Base-by-base conservation (phyloP, 2,797 vertebrate genomes). In the Liparis tanakae region DNA sequence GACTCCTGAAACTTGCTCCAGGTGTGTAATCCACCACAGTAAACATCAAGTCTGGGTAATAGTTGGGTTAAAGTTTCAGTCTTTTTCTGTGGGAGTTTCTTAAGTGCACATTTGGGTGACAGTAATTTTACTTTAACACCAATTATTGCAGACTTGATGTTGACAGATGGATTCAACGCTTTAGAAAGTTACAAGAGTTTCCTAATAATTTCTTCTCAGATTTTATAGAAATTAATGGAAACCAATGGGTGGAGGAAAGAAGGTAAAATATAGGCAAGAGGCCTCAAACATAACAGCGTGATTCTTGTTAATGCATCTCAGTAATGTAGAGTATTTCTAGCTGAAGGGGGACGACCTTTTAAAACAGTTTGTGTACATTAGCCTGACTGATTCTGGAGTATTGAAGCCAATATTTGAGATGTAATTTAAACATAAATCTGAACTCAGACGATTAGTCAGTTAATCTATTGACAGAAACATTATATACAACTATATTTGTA, bases 141-240 rank as follows among this genome's bases (percentile, higher is more conserved):
- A 14, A 9, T 41, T 7, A n/a, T 4, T 41, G 15, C n/a, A 61
- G 41, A 46, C 30, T 13, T 22, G 6, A 60, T n/a, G 14, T 36
- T 55, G 13, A 25, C 7, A 8, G 58, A 50, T 9, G 7, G 15
- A 43, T 61, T 18, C 2, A 8, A 33, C 10, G 5, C 5, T 51
- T 48, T 9, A 14, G 6, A 39, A 25, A n/a, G 34, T 51, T 63
- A 57, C 25, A 54, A 44, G 25, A 43, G 43, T 41, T 46, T 50
- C 18, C 3, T 37, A 1, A 36, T 39, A 12, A 43, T 10, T 15
- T 43, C 58, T 15, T 43, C 58, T 15, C 37, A 62, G 43, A 41
- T 50, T 41, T 17, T 7, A 30, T 2, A 10, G 18, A 67, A 58
- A 58, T 59, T 0, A 80, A 58, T 55, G 10, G 56, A 74, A 63